Evolutionary conservation across 2,113 vertebrate species (phyloP).

Genomic region (Chaenocephalus aceratus): DNA sequence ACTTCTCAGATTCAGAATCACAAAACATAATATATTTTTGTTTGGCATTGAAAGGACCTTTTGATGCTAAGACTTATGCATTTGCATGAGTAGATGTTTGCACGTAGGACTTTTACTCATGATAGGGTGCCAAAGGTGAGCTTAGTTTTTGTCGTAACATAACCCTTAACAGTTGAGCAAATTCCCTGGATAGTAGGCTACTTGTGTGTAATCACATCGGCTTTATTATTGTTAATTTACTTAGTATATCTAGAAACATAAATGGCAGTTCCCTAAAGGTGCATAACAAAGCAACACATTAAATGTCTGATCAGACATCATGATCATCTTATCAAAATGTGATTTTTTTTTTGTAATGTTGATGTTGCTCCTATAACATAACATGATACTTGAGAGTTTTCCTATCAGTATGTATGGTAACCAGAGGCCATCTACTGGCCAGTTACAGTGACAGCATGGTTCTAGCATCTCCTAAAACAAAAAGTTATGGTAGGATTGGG

Average conservation of each 20-base stretch:
- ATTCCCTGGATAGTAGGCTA: neutral
- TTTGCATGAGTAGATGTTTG: neutral
- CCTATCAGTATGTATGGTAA: slow-evolving; percentile 3
- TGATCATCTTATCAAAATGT: too few species aligned
- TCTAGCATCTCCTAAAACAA: neutral
- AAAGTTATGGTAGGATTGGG: too few species aligned
- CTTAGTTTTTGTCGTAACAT: neutral
- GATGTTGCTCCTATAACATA: neutral
- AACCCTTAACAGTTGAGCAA: neutral
- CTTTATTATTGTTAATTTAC: too few species aligned
- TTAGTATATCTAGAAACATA: neutral
- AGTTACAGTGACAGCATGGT: slow-evolving; percentile 13
- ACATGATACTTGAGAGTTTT: neutral
- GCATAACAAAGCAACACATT: neutral
- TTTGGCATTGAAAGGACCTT: neutral
- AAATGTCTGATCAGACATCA: neutral
- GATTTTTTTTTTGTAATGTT: too few species aligned
- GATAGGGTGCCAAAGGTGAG: neutral
- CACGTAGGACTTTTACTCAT: neutral
- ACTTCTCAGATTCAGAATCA: neutral
- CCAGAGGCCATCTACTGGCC: slow-evolving; percentile 62
- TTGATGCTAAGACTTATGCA: neutral
- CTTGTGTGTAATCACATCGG: neutral
- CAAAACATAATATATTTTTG: neutral
- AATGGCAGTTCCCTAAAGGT: neutral